Conservation (phyloP, 2,797 vertebrate genomes). For the Pantherophis alleghaniensis region DNA sequence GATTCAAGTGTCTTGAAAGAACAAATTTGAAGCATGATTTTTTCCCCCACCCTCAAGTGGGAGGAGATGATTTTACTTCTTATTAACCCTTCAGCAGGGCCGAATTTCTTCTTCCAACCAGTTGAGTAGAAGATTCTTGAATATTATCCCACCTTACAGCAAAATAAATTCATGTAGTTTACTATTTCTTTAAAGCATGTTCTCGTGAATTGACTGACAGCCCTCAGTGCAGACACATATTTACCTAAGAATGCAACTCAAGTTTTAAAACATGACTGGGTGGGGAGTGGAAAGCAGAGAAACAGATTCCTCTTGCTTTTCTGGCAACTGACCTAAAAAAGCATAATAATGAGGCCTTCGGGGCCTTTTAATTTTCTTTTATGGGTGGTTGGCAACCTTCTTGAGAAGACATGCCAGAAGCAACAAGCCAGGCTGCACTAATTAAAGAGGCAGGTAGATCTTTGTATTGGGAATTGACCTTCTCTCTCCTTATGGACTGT, state of each 20-base stretch:
- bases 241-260: background rate
- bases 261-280: background rate
- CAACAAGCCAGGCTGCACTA: background rate
- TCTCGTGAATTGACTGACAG: background rate
- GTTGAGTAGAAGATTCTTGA: background rate
- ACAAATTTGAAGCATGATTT: background rate
- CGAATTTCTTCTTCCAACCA: background rate
- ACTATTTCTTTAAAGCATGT: background rate
- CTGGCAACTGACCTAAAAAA: background rate
- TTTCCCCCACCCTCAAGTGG: background rate
- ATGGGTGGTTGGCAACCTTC: background rate
- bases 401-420: background rate
- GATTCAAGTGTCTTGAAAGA: background rate
- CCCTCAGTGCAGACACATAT: background rate
- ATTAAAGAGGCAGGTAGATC: background rate
- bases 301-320: background rate
- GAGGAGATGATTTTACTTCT: background rate
- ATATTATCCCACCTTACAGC: background rate
- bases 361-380: background rate
- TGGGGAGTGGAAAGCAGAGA: background rate
- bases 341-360: background rate
- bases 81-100: background rate
- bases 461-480: background rate
- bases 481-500: background rate
- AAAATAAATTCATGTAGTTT: background rate